Percentiles rank a stretch among this genome's conserved stretches.
Evolutionary conservation across 2,797 vertebrate genomes (phyloP).

Genomic region (Cuculus canorus): DNA sequence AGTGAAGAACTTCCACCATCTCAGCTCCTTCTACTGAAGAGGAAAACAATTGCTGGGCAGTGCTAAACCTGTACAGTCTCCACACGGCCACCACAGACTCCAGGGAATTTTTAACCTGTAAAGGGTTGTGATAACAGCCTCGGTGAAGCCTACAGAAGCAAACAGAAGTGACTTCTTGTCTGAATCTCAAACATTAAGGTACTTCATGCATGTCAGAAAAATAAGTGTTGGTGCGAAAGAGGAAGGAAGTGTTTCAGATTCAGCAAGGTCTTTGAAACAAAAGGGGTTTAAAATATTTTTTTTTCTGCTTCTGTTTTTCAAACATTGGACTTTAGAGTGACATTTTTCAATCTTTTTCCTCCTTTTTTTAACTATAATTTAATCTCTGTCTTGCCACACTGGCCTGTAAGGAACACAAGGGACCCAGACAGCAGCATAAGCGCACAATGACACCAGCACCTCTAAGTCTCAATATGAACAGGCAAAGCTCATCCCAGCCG

Average conservation of each 20-base stretch:
- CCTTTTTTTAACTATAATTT: not conserved
- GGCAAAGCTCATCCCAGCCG: not conserved
- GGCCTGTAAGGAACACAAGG: not conserved
- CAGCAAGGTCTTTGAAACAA: not conserved
- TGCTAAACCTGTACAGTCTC: not conserved
- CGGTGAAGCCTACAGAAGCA: not conserved
- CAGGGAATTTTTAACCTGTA: not conserved
- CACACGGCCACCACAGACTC: not conserved
- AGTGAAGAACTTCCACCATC: not conserved
- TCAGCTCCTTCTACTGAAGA: not conserved
- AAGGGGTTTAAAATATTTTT: fast-evolving
- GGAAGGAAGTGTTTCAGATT: not conserved
- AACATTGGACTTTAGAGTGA: not conserved
- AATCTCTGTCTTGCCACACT: not conserved
- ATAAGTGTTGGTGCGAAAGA: not conserved
- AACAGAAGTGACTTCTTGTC: not conserved
- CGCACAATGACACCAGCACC: fast-evolving
- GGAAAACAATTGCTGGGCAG: not conserved
- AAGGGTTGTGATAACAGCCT: not conserved
- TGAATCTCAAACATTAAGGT: not conserved
- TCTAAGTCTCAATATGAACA: not conserved
- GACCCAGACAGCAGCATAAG: not conserved
- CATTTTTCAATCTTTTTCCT: not conserved
- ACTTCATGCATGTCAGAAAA: not conserved
- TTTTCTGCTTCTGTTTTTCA: not conserved